Percentiles rank a stretch among this genome's conserved stretches.
Conservation (phyloP, 2,113 vertebrate genomes). For the Tonatia bakeri region DNA sequence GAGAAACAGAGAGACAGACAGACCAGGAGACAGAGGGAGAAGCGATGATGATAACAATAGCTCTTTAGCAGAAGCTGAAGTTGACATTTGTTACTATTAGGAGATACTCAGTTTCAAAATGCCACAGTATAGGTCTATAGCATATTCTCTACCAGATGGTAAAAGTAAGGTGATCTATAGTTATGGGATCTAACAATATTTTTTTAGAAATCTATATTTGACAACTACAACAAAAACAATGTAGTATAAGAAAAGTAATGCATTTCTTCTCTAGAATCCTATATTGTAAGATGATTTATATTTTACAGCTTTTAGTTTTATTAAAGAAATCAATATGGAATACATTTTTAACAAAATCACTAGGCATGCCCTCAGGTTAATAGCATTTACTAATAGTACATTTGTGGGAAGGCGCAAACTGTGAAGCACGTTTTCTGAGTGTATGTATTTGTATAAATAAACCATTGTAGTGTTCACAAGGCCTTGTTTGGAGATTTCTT, state of each 20-base stretch:
- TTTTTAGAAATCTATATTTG: background rate
- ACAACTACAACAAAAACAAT: background rate
- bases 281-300: background rate
- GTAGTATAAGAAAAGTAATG: background rate
- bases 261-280: background rate
- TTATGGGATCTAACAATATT: background rate
- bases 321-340: background rate
- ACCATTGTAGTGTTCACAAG: background rate
- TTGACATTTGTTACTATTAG: background rate
- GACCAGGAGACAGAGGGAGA: too few species aligned
- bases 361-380: background rate
- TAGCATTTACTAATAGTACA: background rate
- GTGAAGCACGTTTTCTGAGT: accelerated
- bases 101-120: background rate
- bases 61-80: background rate
- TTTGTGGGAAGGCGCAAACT: background rate
- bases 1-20: too few species aligned
- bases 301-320: background rate
- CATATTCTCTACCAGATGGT: background rate
- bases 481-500: background rate
- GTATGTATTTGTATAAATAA: background rate
- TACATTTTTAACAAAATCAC: background rate
- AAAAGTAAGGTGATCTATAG: background rate
- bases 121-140: background rate
- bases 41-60: background rate